Evolutionary conservation across 2,113 vertebrate species (phyloP), one percentile per base, ranked within the genome.

Genomic region (Sprattus sprattus): DNA sequence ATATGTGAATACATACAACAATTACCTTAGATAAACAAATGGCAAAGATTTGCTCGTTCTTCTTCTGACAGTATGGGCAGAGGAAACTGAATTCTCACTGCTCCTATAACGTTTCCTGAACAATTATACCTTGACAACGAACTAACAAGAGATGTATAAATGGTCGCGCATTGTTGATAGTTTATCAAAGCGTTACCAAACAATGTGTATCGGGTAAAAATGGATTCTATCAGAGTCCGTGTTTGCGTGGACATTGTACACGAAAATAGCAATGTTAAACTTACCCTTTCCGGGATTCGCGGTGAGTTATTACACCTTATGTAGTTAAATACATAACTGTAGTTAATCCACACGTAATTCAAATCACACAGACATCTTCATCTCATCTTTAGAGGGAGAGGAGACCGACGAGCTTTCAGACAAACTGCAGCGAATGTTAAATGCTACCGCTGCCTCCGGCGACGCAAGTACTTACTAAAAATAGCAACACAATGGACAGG

Each of bases 401-500:
- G 75, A 45, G 83, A 45, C 28, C 71, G 71, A 78, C 71, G 78
- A 10, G 81, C 45, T 52, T 46, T 80, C 64, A 39, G 81, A 10
- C 57, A 46, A 82, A 39, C 83, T 75, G 86, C 86, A 87, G 83
- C 86, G 86, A 57, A 46, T 67, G 83, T 81, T 75, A 71, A 84
- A 82, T 87, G 82, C 83, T 83, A 39, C 54, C 22, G 75, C 86
- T 87, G 86, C 83, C 86, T 81, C 83, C 80, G 81, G 86, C 57
- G 32, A 82, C 83, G 80, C 49, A 84, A 87, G 83, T 81, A 82
- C 60, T 50, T 50, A 49, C 86, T 88, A 88, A 78, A 88, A 84
- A 88, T 88, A 88, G 87, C 87, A 81, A 64, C 87, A 88, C 85
- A 88, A 85, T 85, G 81, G 85, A 81, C 45, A 45, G 52, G 52